Conservation (phyloP, 2,797 vertebrate genomes). For the Gallirallus australis region DNA sequence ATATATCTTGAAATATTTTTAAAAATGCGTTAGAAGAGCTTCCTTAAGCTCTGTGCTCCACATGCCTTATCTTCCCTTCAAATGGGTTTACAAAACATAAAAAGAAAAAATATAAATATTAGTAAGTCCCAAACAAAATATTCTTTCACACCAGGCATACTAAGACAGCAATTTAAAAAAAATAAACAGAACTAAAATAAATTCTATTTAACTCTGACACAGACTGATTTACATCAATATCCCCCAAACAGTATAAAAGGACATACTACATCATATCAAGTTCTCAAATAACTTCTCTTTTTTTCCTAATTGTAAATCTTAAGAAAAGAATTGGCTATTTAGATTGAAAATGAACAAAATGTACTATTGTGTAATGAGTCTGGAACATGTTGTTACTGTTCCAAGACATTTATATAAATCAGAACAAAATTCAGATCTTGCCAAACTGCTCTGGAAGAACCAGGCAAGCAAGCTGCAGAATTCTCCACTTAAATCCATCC, state of each 20-base stretch:
- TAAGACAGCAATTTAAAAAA: neutral
- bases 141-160: neutral
- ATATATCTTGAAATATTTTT: neutral
- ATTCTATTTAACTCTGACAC: neutral
- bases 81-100: neutral
- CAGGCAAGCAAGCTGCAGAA: neutral
- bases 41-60: neutral
- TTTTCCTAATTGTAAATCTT: slow-evolving; percentile 13
- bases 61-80: neutral
- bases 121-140: neutral
- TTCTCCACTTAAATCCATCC: neutral
- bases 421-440: slow-evolving; percentile 40
- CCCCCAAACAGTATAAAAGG: neutral
- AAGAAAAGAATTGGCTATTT: slow-evolving; percentile 31
- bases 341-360: slow-evolving; percentile 59
- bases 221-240: neutral
- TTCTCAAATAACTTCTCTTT: neutral
- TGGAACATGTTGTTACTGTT: slow-evolving; percentile 39
- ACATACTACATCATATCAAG: neutral
- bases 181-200: neutral
- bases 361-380: slow-evolving; percentile 57
- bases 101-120: neutral
- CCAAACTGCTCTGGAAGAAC: slow-evolving; percentile 39
- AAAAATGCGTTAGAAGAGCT: neutral
- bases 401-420: slow-evolving; percentile 58